Evolutionary conservation across 2,797 vertebrate genomes (phyloP), one percentile per base, ranked within the genome.

Genomic region (Sciurus vulgaris): DNA sequence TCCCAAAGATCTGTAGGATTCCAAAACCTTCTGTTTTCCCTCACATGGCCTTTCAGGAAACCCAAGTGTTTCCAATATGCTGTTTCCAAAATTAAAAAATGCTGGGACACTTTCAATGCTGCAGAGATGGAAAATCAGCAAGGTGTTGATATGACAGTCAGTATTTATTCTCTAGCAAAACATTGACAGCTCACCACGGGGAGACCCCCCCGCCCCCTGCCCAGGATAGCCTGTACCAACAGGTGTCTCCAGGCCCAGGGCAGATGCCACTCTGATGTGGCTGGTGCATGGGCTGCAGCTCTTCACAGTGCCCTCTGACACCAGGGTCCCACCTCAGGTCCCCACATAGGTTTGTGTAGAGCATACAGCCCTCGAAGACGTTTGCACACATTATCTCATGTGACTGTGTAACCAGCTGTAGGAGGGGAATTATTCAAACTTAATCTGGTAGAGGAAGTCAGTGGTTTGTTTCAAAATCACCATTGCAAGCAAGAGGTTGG

Each of bases 161-260:
- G 22, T 82, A 73, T 28, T 70, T 26, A n/a, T 26, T 28, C 59
- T 54, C n/a, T 33, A 38, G 61, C n/a, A n/a, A 11, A 51, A 63
- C 26, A 73, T 5, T 17, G 67, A 73, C 20, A 12, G 83, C 51
- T 38, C 26, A n/a, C 18, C 61, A 12, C 11, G 0, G 2, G 28
- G 0, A 15, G 74, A 69, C 24, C 41, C 61, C 22, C 44, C 44
- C 44, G 2, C 61, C 22, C 24, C n/a, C 61, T 38, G 38, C 22
- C 5, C 0, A 0, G 10, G 56, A 2, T 0, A 41, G 83, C 44
- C 38, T 2, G 33, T 5, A 0, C 10, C 2, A 4, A 6, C 56
- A 2, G 17, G 61, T 33, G 14, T 74, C 61, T 7, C n/a, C 12
- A 35, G 91, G 67, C 17, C 1, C 91, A 26, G 91, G 47, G 0